A percentile compares a stretch with the other conserved stretches of the same genome.
phyloP scores from a whole-genome alignment of 2,113 vertebrate species.

The Peromyscus leucopus region DNA sequence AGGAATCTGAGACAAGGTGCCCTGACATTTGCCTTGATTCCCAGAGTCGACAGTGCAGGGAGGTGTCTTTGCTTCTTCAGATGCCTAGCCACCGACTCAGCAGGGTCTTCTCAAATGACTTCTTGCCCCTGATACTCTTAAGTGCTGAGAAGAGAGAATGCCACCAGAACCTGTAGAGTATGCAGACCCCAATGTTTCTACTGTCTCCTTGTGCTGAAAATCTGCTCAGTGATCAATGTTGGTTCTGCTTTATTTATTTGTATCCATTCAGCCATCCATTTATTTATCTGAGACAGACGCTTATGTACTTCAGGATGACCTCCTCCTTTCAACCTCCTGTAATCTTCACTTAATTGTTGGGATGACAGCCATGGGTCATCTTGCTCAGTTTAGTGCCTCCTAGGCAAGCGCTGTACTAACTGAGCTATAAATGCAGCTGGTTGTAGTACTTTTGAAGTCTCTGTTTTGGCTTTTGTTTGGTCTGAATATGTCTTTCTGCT shows the following conservation, averaged over 20 bases:
- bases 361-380: background rate
- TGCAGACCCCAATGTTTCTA: background rate
- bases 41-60: background rate
- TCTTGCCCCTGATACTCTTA: background rate
- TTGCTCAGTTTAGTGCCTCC: background rate
- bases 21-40: background rate
- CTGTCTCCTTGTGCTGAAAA: background rate
- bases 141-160: background rate
- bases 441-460: background rate
- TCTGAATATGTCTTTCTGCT: background rate
- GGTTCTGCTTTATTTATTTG: background rate
- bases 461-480: background rate
- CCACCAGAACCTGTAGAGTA: background rate
- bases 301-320: background rate
- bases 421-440: background rate
- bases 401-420: background rate
- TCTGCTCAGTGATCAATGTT: background rate
- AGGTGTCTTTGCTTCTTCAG: background rate
- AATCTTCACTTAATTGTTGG: background rate
- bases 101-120: background rate
- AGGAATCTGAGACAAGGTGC: background rate
- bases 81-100: background rate
- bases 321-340: background rate
- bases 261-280: background rate
- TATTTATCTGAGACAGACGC: background rate